These are phyloP conservation scores for Patagioenas fasciata DNA, from an alignment of 2,113 vertebrate species.

Conservation along the genomic window DNA sequence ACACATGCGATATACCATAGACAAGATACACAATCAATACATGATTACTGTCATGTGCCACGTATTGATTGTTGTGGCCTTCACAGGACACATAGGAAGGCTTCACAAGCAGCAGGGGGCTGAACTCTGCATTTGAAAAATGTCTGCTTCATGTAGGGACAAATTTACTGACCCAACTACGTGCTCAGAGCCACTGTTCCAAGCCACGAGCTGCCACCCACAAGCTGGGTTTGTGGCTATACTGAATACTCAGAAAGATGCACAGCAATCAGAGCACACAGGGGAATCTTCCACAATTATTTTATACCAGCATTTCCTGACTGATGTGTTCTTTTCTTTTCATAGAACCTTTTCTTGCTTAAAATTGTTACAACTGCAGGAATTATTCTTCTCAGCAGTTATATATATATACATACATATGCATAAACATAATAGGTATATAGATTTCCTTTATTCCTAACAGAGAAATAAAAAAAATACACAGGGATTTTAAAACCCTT, in stretches of 20 bases:
- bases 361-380: not conserved
- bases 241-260: not conserved
- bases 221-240: not conserved
- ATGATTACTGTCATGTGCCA: not conserved
- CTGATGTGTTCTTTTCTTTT: not conserved
- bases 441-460: not conserved
- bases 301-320: not conserved
- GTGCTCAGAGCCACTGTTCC: fast-evolving
- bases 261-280: not conserved
- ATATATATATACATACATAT: not conserved
- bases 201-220: not conserved
- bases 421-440: not conserved
- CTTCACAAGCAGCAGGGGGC: not conserved
- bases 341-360: not conserved
- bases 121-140: not conserved
- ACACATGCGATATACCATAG: not conserved
- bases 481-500: not conserved
- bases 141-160: not conserved
- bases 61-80: not conserved
- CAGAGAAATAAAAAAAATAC: not conserved
- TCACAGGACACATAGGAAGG: not conserved
- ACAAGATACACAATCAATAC: not conserved
- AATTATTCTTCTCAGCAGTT: not conserved
- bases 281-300: not conserved
- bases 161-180: not conserved